Conservation (phyloP, 2,888 invertebrate species). For the Drosophila hawaiiensis region DNA sequence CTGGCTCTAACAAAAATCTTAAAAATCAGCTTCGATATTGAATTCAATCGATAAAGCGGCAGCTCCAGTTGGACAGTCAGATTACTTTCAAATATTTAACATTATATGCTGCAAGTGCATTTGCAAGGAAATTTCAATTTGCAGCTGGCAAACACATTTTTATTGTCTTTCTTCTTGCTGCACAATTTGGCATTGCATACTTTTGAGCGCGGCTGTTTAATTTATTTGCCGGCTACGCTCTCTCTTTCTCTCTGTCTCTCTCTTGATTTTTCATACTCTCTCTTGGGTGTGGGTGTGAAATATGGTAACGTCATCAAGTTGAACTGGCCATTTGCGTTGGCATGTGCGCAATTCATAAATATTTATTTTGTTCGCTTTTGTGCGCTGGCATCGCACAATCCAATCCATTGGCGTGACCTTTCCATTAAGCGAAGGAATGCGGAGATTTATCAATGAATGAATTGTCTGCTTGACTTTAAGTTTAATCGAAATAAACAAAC, state of each 20-base stretch:
- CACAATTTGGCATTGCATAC: conserved; percentile 47
- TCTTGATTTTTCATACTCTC: not conserved
- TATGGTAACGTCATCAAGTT: conserved; percentile 66
- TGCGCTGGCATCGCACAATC: conserved; percentile 43
- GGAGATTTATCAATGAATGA: conserved; percentile 68
- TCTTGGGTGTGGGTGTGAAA: conserved; percentile 27
- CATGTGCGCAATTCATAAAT: conserved; percentile 73
- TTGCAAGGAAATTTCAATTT: conserved; percentile 18
- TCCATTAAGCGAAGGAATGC: conserved; percentile 43
- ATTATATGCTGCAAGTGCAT: not conserved
- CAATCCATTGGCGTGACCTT: conserved; percentile 46
- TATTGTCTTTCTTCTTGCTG: conserved; percentile 1
- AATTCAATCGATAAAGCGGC: accelerated
- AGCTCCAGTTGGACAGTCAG: not conserved
- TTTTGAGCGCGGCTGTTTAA: conserved; percentile 45
- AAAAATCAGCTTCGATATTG: not conserved
- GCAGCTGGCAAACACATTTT: conserved; percentile 24
- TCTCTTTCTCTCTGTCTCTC: conserved; percentile 8
- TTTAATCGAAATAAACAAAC: conserved; percentile 64
- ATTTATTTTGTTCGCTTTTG: conserved; percentile 64
- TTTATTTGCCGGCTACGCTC: conserved; percentile 22
- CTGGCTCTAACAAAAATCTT: too few species aligned
- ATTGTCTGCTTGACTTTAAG: conserved; percentile 56
- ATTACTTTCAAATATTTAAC: not conserved
- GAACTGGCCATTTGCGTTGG: conserved; percentile 58